phyloP scores from a whole-genome alignment of 2,797 vertebrate genomes.

The Myripristis jacobus region DNA sequence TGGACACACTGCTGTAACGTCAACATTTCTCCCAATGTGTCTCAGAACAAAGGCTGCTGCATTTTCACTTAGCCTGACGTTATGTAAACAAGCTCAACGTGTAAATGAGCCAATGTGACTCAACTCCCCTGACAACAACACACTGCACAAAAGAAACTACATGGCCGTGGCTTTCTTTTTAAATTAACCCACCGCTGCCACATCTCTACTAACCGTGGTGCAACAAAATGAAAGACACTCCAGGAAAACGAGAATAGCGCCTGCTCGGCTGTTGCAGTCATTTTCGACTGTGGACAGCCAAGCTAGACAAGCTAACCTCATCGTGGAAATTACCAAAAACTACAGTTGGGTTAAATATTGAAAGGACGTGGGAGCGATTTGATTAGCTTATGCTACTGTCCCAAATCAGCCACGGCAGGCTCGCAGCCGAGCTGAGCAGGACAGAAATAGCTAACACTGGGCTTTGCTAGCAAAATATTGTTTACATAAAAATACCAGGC shows the following conservation, averaged over 20 bases:
- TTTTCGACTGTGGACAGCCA: slow-evolving; percentile 40
- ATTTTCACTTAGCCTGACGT: slow-evolving; percentile 70
- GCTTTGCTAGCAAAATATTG: slow-evolving; percentile 81
- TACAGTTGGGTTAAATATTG: slow-evolving; percentile 27
- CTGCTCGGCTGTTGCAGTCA: slow-evolving; percentile 35
- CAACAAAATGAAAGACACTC: slow-evolving; percentile 56
- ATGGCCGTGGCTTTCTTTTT: slow-evolving; percentile 34
- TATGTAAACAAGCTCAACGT: slow-evolving; percentile 82
- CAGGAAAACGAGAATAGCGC: slow-evolving; percentile 52
- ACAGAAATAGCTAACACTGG: slow-evolving; percentile 78
- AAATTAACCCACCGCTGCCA: slow-evolving; percentile 23
- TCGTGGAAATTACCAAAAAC: slow-evolving; percentile 20
- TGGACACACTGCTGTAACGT: slow-evolving; percentile 23
- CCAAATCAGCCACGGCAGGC: slow-evolving; percentile 58
- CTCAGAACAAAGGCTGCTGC: slow-evolving; percentile 75
- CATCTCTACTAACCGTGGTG: slow-evolving; percentile 30
- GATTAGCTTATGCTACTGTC: slow-evolving; percentile 63
- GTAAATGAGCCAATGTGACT: slow-evolving; percentile 56
- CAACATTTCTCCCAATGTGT: slow-evolving; percentile 27
- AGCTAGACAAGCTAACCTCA: slow-evolving; percentile 30
- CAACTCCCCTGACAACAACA: slow-evolving; percentile 53
- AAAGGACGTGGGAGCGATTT: slow-evolving; percentile 35
- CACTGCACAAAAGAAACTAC: slow-evolving; percentile 58
- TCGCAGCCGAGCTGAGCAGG: slow-evolving; percentile 42
- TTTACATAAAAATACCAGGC: slow-evolving; percentile 78